Base-by-base conservation (phyloP, 2,113 vertebrate genomes). In the Dasyprocta punctata region DNA sequence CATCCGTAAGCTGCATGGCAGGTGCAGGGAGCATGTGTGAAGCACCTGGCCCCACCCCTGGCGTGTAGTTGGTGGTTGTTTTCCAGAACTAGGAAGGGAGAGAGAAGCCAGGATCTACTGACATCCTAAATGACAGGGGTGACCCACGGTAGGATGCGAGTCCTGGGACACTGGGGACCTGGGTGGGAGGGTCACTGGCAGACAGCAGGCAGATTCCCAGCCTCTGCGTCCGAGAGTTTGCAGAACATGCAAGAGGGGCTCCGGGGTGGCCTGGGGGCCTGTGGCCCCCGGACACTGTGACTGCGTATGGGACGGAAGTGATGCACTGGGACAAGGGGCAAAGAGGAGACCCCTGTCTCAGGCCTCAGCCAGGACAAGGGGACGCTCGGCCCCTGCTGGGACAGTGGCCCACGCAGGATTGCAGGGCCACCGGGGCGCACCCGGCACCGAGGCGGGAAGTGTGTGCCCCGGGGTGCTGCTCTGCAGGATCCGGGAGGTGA, bases 1-100 rank as follows among this genome's bases (percentile, higher is more conserved):
- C 26, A 26, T 10, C 30, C 28, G 2, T 2, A 36, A 67, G 78
- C 52, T 20, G 12, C 49, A 3, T 0, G 0, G 17, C 3, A 13
- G 33, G 38, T 2, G 2, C 41, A 9, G 14, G 65, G 28, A 71
- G 65, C 52, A 6, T 7, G 28, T 33, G 7, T 1, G 28, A 52
- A 20, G 41, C 1, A 20, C 58, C 58, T 16, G 36, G 71, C 3
- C 3, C 10, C 30, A 22, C 24, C 89, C 65, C 49, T 7, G n/a
- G 13, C 38, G 1, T 8, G 41, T 33, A 17, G 6, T 38, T 20
- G 67, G 36, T 6, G 16, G 65, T 16, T n/a, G 20, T 77, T 73
- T 89, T 77, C 41, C 52, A 83, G 82, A 28, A 92, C 36, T 28
- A 44, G 36, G 41, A 65, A 41, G 5, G 26, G 33, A 33, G 24